A percentile compares a stretch with the other conserved stretches of the same genome.
Evolutionary conservation across 2,797 vertebrate species (phyloP).

Genomic region (Danionella dracula): DNA sequence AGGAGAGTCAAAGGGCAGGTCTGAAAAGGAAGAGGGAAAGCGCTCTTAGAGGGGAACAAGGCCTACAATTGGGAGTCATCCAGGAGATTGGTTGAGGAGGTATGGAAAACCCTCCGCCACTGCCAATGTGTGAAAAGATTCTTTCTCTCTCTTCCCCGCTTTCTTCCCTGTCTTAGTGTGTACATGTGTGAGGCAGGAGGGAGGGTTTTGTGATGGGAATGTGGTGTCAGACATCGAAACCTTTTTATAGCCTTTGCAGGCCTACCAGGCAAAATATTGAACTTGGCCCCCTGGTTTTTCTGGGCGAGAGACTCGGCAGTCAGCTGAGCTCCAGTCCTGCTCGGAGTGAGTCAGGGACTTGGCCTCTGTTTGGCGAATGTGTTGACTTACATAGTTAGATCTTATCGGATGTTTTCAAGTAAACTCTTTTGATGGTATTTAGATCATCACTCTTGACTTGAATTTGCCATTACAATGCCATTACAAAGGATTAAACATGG

Average conservation of each 20-base stretch:
- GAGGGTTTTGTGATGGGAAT: conserved; percentile 64
- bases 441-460: too few relatives aligned
- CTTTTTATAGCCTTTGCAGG: conserved; percentile 81
- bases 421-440: too few relatives aligned
- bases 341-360: conserved; percentile 44
- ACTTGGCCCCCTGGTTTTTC: conserved; percentile 66
- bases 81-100: conserved; percentile 69
- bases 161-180: conserved; percentile 24
- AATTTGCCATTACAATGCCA: too few relatives aligned
- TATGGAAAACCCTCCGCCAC: conserved; percentile 64
- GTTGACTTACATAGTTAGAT: neutral
- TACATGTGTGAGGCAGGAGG: conserved; percentile 39
- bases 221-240: conserved; percentile 77
- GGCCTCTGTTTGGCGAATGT: conserved; percentile 44
- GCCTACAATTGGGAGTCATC: conserved; percentile 77
- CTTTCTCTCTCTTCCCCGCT: conserved; percentile 5
- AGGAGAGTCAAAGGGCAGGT: conserved; percentile 69
- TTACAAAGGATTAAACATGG: neutral
- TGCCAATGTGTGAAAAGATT: conserved; percentile 56
- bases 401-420: conserved; percentile 5
- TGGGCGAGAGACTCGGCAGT: conserved; percentile 58
- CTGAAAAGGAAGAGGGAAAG: conserved; percentile 53
- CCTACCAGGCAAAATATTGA: conserved; percentile 82
- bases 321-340: conserved; percentile 58
- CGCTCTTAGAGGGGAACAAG: conserved; percentile 51